phyloP scores from a whole-genome alignment of 2,888 invertebrate genomes.

The Drosophila mulleri region DNA sequence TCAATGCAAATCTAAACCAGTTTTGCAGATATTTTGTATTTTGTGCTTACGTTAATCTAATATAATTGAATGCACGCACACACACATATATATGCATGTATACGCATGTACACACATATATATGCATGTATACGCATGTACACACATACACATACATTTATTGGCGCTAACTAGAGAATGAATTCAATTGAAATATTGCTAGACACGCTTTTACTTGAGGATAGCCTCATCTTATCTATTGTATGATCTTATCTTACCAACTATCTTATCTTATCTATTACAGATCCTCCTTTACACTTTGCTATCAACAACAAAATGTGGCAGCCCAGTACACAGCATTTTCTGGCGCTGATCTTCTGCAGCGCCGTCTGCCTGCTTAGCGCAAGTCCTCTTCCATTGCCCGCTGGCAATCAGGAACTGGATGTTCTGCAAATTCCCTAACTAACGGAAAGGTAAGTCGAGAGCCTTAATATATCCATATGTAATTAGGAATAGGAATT shows the following conservation, averaged over 20 bases:
- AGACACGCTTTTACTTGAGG: no score
- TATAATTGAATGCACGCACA: background rate
- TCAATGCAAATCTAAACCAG: background rate
- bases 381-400: constrained; percentile 80
- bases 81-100: no score
- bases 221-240: no score
- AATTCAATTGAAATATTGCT: no score
- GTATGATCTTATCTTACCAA: no score
- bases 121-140: background rate
- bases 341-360: constrained; percentile 64
- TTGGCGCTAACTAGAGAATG: background rate
- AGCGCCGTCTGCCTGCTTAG: constrained; percentile 73
- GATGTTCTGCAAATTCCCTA: constrained; percentile 85
- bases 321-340: constrained; percentile 62
- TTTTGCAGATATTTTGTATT: background rate
- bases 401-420: constrained; percentile 82
- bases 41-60: background rate
- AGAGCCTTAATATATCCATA: background rate
- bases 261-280: no score
- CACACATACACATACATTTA: background rate
- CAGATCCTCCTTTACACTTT: constrained; percentile 21
- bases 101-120: background rate
- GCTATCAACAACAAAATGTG: constrained; percentile 45
- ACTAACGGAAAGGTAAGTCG: constrained; percentile 84
- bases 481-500: background rate